Evolutionary conservation across 1,140 invertebrate species (phyloP).

Genomic region (Tetramorium parvispinum): DNA sequence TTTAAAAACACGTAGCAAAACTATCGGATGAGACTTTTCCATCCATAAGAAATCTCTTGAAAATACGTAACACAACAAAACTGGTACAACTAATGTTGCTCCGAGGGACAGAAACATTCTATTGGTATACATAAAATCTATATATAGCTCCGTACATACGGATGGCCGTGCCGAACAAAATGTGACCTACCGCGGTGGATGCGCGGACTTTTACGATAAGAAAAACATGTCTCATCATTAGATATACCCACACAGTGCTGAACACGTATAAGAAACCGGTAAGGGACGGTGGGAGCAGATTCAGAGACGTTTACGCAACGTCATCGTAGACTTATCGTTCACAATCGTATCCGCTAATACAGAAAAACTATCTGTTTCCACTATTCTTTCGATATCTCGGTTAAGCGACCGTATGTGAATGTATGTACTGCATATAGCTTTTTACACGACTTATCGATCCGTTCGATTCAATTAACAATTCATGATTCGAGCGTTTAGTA

Average conservation of each 20-base stretch:
- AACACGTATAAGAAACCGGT: not conserved
- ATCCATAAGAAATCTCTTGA: not conserved
- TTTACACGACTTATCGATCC: not conserved
- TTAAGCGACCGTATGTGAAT: not conserved
- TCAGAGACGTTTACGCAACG: not conserved
- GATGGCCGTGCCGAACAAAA: not conserved
- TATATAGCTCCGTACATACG: not conserved
- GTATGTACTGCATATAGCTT: not conserved
- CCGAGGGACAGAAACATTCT: conserved; percentile 1
- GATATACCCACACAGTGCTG: not conserved
- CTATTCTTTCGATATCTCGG: not conserved
- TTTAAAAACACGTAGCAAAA: not conserved
- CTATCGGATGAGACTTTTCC: not conserved
- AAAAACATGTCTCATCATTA: conserved; percentile 3
- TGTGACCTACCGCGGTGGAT: not conserved
- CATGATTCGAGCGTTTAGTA: not conserved
- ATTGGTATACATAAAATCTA: not conserved
- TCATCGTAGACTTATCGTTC: conserved; percentile 17
- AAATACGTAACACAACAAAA: conserved; percentile 19
- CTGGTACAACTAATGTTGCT: not conserved
- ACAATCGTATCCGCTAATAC: not conserved
- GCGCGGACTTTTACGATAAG: not conserved
- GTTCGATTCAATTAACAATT: not conserved
- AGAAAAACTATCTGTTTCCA: not conserved
- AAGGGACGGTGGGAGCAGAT: not conserved